A percentile compares a stretch with the other conserved stretches of the same genome.
Evolutionary conservation across 2,888 invertebrate genomes (phyloP).

Genomic region (Drosophila borealis): DNA sequence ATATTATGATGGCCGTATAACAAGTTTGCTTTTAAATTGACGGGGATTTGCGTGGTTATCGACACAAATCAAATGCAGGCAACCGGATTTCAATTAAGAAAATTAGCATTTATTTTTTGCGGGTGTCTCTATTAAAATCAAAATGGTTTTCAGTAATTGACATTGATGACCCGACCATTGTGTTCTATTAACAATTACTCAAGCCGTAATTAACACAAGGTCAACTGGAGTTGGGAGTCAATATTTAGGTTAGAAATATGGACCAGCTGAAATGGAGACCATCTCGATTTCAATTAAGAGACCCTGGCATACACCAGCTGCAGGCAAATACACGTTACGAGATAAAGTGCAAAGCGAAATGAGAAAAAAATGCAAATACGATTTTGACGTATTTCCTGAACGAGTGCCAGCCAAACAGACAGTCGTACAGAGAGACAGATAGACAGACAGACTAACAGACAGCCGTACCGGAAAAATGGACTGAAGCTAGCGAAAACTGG

Average conservation of each 20-base stretch:
- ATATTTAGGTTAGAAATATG: slow-evolving; percentile 4
- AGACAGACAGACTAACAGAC: slow-evolving; percentile 17
- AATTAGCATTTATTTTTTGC: slow-evolving; percentile 20
- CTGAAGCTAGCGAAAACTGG: slow-evolving; percentile 12
- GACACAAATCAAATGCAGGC: slow-evolving; percentile 15
- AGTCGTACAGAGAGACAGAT: slow-evolving; percentile 21
- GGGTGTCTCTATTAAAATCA: not conserved
- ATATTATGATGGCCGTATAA: slow-evolving; percentile 22
- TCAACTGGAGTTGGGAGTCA: slow-evolving; percentile 23
- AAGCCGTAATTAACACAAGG: slow-evolving; percentile 2
- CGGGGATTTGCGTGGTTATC: not conserved
- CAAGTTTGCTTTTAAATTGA: slow-evolving; percentile 13
- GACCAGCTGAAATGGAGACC: slow-evolving; percentile 8
- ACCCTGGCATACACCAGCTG: slow-evolving; percentile 24
- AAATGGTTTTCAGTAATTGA: slow-evolving; percentile 6
- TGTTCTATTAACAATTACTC: slow-evolving; percentile 7
- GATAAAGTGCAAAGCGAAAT: slow-evolving; percentile 24
- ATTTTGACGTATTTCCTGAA: slow-evolving; percentile 67
- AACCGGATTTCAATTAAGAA: slow-evolving; percentile 39
- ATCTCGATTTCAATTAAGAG: slow-evolving; percentile 64
- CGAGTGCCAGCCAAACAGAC: slow-evolving; percentile 36
- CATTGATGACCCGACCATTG: not conserved
- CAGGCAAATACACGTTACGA: slow-evolving; percentile 31
- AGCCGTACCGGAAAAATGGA: slow-evolving; percentile 16
- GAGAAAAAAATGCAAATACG: slow-evolving; percentile 61